Evolutionary conservation across 2,113 vertebrate genomes (phyloP).

Genomic region (Atherinomorus stipes): DNA sequence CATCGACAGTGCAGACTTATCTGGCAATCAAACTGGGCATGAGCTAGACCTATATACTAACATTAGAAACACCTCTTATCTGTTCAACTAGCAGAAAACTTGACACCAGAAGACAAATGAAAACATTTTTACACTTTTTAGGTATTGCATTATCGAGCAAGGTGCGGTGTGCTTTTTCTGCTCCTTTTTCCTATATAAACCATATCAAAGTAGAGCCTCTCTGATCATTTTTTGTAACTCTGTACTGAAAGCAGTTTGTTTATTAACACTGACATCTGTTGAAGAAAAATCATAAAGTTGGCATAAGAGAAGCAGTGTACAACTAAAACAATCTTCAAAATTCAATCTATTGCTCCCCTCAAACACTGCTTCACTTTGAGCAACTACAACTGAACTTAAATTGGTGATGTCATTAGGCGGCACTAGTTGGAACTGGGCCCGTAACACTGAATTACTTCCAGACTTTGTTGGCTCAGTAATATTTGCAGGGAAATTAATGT

Average conservation of each 20-base stretch:
- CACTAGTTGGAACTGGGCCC: constrained; percentile 19
- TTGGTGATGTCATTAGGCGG: constrained; percentile 30
- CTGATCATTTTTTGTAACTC: background rate
- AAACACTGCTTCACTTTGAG: background rate
- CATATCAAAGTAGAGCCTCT: constrained; percentile 4
- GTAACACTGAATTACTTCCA: constrained; percentile 28
- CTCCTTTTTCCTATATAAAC: background rate
- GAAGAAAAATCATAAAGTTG: background rate
- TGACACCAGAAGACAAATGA: background rate
- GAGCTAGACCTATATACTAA: background rate
- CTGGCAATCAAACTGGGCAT: background rate
- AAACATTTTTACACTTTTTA: background rate
- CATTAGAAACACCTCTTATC: background rate
- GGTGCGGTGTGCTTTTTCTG: background rate
- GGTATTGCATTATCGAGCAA: background rate
- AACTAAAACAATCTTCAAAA: background rate
- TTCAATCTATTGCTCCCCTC: background rate
- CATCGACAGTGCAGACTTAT: background rate
- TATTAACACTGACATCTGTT: constrained; percentile 10
- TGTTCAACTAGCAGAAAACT: background rate
- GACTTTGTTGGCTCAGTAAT: constrained; percentile 27
- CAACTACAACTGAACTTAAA: constrained; percentile 14
- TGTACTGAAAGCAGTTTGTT: background rate
- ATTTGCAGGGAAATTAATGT: constrained; percentile 1
- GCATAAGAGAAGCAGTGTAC: background rate